A percentile compares a stretch with the other conserved stretches of the same genome.
Evolutionary conservation across 2,888 invertebrate species (phyloP).

Genomic region (Caprella mutica): DNA sequence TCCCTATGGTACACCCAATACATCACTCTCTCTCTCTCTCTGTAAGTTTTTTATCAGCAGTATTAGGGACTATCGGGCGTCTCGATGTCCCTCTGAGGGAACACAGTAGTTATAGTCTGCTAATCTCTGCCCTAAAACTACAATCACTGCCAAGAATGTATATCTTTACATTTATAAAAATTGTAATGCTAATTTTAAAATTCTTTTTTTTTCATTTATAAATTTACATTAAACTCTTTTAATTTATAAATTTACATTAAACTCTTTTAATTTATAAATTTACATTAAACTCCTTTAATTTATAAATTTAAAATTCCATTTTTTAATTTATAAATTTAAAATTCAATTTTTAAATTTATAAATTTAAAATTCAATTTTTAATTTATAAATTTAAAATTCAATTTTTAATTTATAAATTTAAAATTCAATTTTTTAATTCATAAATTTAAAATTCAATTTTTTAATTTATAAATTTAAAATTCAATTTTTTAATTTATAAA

Average conservation of each 20-base stretch:
- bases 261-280: slow-evolving; percentile 6
- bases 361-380: too few relatives aligned
- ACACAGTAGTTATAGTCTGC: too few relatives aligned
- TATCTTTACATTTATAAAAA: slow-evolving; percentile 7
- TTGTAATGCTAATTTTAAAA: slow-evolving; percentile 9
- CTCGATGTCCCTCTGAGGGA: too few relatives aligned
- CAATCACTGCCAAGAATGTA: not conserved
- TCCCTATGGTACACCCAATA: too few relatives aligned
- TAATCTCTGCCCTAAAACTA: not conserved
- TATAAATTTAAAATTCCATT: slow-evolving; percentile 5
- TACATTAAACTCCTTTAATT: not conserved
- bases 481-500: not conserved
- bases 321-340: slow-evolving; percentile 5
- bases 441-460: too few relatives aligned
- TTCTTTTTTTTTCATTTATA: slow-evolving; percentile 9
- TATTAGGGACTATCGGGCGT: too few relatives aligned
- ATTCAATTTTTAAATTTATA: slow-evolving; percentile 9
- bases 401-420: not conserved
- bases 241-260: slow-evolving; percentile 13
- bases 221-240: slow-evolving; percentile 7
- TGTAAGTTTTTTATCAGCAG: too few relatives aligned
- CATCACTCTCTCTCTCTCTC: too few relatives aligned
- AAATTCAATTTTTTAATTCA: too few relatives aligned
- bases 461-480: not conserved
- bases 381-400: not conserved